These are phyloP conservation scores for Xenopus petersii DNA, from an alignment of 2,797 vertebrate species.

Conservation along the genomic window DNA sequence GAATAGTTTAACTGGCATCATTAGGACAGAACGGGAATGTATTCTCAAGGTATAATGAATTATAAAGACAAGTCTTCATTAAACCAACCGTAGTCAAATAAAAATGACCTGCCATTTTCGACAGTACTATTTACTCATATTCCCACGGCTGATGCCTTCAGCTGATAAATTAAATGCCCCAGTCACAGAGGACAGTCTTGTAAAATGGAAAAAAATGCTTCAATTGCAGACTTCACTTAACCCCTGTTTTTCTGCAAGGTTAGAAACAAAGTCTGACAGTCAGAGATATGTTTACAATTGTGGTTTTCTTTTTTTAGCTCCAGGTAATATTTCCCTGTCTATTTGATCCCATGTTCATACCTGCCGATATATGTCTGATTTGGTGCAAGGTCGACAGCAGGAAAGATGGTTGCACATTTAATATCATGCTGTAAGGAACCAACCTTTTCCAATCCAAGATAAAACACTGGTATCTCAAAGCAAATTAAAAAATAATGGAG, in stretches of 20 bases:
- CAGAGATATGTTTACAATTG: not conserved
- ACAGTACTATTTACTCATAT: conserved; percentile 59
- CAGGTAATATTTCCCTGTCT: too few species aligned
- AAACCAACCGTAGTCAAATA: conserved; percentile 61
- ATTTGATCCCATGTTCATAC: not conserved
- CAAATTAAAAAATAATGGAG: not conserved
- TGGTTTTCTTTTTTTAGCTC: too few species aligned
- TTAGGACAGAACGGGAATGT: conserved; percentile 52
- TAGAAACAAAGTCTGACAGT: conserved; percentile 17
- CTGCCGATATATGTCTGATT: conserved; percentile 36
- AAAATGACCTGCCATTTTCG: conserved; percentile 58
- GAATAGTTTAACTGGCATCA: conserved; percentile 52
- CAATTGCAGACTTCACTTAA: conserved; percentile 14
- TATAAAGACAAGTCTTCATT: conserved; percentile 65
- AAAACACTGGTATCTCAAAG: not conserved
- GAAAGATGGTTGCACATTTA: not conserved
- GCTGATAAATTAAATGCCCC: conserved; percentile 47
- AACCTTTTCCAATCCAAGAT: not conserved
- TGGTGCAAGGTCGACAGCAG: not conserved
- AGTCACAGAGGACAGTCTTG: conserved; percentile 16
- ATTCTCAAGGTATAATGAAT: conserved; percentile 57
- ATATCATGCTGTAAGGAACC: not conserved
- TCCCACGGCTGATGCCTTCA: conserved; percentile 49
- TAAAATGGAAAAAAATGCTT: conserved; percentile 39
- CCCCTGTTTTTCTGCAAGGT: conserved; percentile 26